Conservation (phyloP, 2,113 vertebrate genomes). For the Platysteira castanea region DNA sequence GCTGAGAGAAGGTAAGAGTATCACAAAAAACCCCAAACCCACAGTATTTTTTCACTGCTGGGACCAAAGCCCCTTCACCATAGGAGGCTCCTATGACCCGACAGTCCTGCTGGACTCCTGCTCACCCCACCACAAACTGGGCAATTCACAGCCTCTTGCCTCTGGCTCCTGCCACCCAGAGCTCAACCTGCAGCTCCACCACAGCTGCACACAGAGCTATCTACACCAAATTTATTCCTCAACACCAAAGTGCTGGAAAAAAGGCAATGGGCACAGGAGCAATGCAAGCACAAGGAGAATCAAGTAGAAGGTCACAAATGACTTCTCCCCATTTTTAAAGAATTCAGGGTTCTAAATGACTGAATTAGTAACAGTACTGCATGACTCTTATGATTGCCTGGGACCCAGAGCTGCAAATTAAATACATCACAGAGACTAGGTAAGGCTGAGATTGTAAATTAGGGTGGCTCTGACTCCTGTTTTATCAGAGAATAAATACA, state of each 20-base stretch:
- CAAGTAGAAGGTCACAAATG: neutral
- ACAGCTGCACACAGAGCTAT: neutral
- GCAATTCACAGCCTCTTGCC: neutral
- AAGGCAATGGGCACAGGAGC: neutral
- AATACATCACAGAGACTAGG: rapidly evolving
- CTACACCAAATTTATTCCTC: neutral
- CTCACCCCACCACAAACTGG: neutral
- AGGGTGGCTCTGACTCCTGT: neutral
- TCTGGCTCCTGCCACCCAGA: neutral
- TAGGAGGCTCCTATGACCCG: rapidly evolving
- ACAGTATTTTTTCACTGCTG: neutral
- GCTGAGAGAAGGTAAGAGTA: neutral
- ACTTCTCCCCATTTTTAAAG: neutral
- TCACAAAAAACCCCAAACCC: neutral
- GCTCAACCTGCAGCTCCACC: neutral
- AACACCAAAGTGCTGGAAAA: neutral
- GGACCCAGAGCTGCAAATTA: neutral
- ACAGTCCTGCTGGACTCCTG: neutral
- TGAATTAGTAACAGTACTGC: neutral
- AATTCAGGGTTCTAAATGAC: neutral
- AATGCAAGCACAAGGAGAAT: neutral
- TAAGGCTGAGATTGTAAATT: neutral
- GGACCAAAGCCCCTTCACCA: neutral
- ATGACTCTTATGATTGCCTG: neutral
- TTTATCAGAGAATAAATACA: neutral